A percentile compares a stretch with the other conserved stretches of the same genome.
Evolutionary conservation across 2,113 vertebrate species (phyloP).

Genomic region (Chlorodrepanis virens): DNA sequence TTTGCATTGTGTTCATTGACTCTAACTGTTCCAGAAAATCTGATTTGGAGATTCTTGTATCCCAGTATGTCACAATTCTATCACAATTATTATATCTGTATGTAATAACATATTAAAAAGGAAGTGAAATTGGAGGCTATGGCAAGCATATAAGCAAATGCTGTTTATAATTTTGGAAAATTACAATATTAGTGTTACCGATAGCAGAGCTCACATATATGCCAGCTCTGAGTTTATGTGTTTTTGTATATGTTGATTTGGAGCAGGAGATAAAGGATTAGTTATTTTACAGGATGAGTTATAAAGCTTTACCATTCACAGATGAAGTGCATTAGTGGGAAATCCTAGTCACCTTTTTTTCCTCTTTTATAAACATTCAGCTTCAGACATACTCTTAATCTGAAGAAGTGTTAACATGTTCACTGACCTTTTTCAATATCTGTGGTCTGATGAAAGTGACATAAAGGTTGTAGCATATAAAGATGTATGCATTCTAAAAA

Average conservation of each 20-base stretch:
- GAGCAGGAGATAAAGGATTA: not conserved
- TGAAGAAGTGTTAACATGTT: not conserved
- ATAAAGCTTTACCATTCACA: not conserved
- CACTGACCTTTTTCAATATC: not conserved
- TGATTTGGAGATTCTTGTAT: not conserved
- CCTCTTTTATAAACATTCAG: not conserved
- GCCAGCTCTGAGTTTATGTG: not conserved
- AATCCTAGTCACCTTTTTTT: not conserved
- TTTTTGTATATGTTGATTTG: not conserved
- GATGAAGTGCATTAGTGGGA: not conserved
- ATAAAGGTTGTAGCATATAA: conserved; percentile 5
- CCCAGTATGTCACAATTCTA: not conserved
- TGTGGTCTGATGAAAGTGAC: not conserved
- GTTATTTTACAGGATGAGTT: not conserved
- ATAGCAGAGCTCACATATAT: not conserved
- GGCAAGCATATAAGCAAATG: not conserved
- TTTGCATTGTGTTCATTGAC: not conserved
- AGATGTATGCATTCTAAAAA: not conserved
- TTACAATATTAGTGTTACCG: not conserved
- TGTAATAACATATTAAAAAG: not conserved
- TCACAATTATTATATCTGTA: not conserved
- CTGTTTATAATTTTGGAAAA: not conserved
- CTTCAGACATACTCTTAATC: not conserved
- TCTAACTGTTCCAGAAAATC: not conserved
- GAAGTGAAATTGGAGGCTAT: not conserved